Evolutionary conservation across 2,888 invertebrate species (phyloP).

Genomic region (Hirtodrosophila trivittata): DNA sequence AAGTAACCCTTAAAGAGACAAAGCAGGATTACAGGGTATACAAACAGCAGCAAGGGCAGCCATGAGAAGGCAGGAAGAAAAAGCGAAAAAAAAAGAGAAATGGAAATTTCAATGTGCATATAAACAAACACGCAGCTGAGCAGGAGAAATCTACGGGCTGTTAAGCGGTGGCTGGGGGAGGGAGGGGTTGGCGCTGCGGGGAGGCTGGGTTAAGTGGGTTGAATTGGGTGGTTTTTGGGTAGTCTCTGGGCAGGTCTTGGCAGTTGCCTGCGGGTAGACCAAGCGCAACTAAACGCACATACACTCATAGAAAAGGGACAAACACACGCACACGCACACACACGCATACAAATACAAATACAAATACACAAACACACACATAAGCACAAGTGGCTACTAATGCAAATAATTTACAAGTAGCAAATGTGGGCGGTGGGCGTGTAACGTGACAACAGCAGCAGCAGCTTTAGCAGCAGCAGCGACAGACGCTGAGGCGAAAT

Average conservation of each 20-base stretch:
- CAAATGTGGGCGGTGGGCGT: conserved; percentile 71
- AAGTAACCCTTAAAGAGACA: too few relatives aligned
- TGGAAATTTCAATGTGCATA: conserved; percentile 73
- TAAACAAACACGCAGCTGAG: conserved; percentile 70
- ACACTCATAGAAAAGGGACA: conserved; percentile 25
- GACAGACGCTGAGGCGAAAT: conserved; percentile 67
- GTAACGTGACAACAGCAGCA: conserved; percentile 50
- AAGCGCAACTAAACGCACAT: conserved; percentile 62
- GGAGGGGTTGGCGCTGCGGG: neutral
- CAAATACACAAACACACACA: conserved; percentile 25
- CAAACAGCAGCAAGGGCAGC: conserved; percentile 32
- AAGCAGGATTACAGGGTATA: conserved; percentile 10
- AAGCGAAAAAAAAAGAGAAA: conserved; percentile 37
- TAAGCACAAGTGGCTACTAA: conserved; percentile 81
- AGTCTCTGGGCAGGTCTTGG: conserved; percentile 38
- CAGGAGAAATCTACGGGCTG: conserved; percentile 60
- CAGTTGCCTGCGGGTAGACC: conserved; percentile 51
- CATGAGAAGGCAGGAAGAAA: conserved; percentile 31
- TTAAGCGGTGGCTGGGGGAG: conserved; percentile 2
- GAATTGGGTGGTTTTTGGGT: conserved; percentile 6
- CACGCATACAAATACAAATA: conserved; percentile 17
- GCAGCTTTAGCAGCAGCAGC: conserved; percentile 61
- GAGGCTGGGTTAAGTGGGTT: neutral
- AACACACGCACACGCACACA: conserved; percentile 52
- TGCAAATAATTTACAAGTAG: conserved; percentile 82